These are phyloP conservation scores for Oscheius onirici DNA, from an alignment of 2,888 invertebrate genomes.

Conservation along the genomic window DNA sequence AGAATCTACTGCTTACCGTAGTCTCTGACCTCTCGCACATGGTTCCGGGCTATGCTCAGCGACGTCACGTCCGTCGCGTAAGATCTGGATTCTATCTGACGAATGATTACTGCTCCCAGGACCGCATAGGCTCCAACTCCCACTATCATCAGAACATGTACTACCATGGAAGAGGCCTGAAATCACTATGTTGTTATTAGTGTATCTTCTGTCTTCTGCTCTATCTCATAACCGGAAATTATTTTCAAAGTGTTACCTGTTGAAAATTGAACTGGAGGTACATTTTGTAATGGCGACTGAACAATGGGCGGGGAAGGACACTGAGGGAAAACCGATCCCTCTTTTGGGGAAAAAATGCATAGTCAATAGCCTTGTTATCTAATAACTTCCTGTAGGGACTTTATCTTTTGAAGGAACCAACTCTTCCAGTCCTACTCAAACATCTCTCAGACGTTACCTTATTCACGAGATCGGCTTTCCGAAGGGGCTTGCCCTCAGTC, in stretches of 20 bases:
- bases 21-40: background rate
- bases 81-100: slow-evolving; percentile 53
- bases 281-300: background rate
- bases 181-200: slow-evolving; percentile 3
- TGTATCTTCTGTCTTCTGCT: too few relatives aligned
- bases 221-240: too few relatives aligned
- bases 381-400: slow-evolving; percentile 15
- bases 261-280: slow-evolving; percentile 2
- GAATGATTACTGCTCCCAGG: slow-evolving; percentile 60
- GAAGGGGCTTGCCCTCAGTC: slow-evolving; percentile 15
- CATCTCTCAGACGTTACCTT: slow-evolving; percentile 13
- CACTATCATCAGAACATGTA: slow-evolving; percentile 62
- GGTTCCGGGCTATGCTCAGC: background rate
- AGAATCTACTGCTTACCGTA: slow-evolving; percentile 11
- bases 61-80: background rate
- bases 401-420: background rate
- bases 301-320: slow-evolving; percentile 19
- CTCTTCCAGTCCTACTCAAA: background rate
- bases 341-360: slow-evolving; percentile 11
- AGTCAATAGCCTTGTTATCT: slow-evolving; percentile 4
- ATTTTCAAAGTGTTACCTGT: background rate
- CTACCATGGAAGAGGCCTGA: slow-evolving; percentile 61
- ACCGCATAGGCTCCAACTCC: slow-evolving; percentile 59
- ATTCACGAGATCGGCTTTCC: slow-evolving; percentile 19
- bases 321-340: background rate